Percentiles rank a stretch among this genome's conserved stretches.
These are phyloP conservation scores for Microplitis manilae DNA, from an alignment of 2,888 invertebrate genomes.

Conservation along the genomic window DNA sequence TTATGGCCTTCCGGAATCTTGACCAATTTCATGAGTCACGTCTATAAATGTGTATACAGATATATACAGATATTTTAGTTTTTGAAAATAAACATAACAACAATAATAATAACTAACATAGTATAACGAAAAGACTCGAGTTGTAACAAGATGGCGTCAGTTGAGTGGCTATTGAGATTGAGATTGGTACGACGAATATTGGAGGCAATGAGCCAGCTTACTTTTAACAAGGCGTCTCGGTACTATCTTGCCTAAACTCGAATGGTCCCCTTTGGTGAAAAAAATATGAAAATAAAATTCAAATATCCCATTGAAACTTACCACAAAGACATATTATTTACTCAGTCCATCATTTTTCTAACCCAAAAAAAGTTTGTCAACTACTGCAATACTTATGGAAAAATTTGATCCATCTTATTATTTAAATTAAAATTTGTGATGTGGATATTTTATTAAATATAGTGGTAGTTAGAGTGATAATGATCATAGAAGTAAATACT, in stretches of 20 bases:
- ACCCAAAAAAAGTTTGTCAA: not conserved
- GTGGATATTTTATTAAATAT: too few relatives aligned
- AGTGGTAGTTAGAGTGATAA: too few relatives aligned
- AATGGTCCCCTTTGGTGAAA: not conserved
- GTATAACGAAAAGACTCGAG: constrained; percentile 12
- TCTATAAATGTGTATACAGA: constrained; percentile 11
- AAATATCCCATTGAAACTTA: not conserved
- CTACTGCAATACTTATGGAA: too few relatives aligned
- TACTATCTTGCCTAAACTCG: not conserved
- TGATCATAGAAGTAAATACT: too few relatives aligned
- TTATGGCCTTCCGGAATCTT: not conserved
- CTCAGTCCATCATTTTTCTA: not conserved
- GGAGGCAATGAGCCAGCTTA: constrained; percentile 71
- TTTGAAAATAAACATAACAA: not conserved
- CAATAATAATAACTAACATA: not conserved
- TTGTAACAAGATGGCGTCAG: constrained; percentile 56
- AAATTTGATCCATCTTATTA: too few relatives aligned
- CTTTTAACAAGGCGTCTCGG: constrained; percentile 70
- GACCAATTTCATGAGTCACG: not conserved
- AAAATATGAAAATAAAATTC: not conserved
- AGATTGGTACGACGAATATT: constrained; percentile 63
- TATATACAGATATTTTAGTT: not conserved
- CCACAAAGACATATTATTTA: not conserved
- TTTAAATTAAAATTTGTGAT: too few relatives aligned
- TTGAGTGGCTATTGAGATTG: constrained; percentile 66